Evolutionary conservation across 2,113 vertebrate genomes (phyloP), one percentile per base, ranked within the genome.

Genomic region (Canis aureus): DNA sequence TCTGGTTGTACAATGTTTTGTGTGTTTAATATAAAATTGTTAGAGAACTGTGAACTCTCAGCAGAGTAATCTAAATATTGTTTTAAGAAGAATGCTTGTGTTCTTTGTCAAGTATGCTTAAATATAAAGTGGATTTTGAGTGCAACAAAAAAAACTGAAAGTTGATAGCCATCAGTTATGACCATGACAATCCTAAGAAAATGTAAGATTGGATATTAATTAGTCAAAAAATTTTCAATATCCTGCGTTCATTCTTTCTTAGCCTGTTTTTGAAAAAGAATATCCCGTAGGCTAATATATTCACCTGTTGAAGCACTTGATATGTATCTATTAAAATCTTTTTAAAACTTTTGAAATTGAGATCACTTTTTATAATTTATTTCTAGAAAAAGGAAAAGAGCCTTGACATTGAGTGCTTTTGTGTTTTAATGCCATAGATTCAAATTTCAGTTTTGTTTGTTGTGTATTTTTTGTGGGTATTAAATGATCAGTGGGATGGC

Each of bases 371-470:
- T 86, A 64, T 35, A 13, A 4, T 38, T 83, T 83, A 71, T 64
- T 92, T 98, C 83, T 93, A 76, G n/a, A 83, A 78, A 1, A 53
- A 93, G 32, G 49, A 32, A 73, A 85, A 49, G 6, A 49, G 5
- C 16, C 84, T 11, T 87, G 69, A 67, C 11, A 91, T 32, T 10
- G 32, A 78, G n/a, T 94, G 66, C 81, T 87, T 85, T 89, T 91
- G 11, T 89, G 12, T 79, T 92, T 94, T 82, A 90, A 90, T 91
- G 87, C 43, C 22, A 69, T 32, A n/a, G 82, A 88, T 96, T 92
- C 93, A 66, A 60, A 92, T 96, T 98, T 98, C 97, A 98, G 97
- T 98, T 99, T 98, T 98, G 96, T 98, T 97, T 98, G 97, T 98
- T 98, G 84, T 67, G 78, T 81, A 13, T 80, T 76, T 97, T 92